phyloP scores from a whole-genome alignment of 1,140 invertebrate species.

The Venustaconcha ellipsiformis region DNA sequence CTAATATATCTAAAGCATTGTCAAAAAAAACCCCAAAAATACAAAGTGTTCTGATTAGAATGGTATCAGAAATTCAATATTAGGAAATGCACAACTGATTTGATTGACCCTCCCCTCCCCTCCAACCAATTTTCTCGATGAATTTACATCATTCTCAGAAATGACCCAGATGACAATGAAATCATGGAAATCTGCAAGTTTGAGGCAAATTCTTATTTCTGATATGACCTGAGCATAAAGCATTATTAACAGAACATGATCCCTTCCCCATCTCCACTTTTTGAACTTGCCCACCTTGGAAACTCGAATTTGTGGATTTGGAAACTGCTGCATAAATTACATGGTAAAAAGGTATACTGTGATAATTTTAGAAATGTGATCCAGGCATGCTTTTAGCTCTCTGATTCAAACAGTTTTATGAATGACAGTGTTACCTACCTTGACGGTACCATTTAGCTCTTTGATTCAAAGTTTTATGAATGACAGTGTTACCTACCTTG shows the following conservation, averaged over 20 bases:
- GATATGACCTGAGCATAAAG: not conserved
- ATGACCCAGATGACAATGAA: not conserved
- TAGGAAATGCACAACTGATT: no score
- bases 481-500: conserved; percentile 46
- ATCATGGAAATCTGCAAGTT: not conserved
- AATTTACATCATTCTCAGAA: not conserved
- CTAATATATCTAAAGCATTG: no score
- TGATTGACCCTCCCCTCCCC: no score
- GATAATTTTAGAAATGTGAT: not conserved
- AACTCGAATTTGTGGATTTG: no score
- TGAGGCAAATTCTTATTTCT: no score
- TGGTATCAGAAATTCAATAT: no score
- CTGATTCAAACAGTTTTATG: not conserved
- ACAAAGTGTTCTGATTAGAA: no score
- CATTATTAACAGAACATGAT: no score
- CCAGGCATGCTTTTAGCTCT: not conserved
- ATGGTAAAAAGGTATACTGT: not conserved
- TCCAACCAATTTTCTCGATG: no score
- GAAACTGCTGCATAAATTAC: not conserved
- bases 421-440: conserved; percentile 43
- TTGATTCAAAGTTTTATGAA: not conserved
- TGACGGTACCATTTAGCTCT: conserved; percentile 83
- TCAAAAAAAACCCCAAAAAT: no score
- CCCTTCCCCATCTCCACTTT: no score
- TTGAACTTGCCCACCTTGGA: no score